phyloP scores from a whole-genome alignment of 2,797 vertebrate genomes.

The Pantherophis alleghaniensis region DNA sequence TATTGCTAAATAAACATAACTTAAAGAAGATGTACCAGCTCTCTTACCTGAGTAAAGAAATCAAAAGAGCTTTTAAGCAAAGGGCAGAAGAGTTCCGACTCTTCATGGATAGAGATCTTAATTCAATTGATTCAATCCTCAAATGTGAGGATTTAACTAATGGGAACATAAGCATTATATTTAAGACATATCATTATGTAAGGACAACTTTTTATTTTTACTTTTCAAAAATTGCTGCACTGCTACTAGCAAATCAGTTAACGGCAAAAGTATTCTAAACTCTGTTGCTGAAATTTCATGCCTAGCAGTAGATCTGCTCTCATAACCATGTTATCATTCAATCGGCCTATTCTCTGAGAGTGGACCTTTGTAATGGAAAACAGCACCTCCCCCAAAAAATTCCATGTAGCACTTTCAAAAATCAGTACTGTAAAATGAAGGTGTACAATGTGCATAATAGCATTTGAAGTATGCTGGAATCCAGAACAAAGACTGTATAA shows the following conservation, averaged over 20 bases:
- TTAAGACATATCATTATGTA: neutral
- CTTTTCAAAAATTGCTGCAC: constrained; percentile 22
- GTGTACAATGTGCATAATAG: neutral
- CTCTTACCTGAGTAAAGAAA: constrained; percentile 24
- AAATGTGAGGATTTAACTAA: neutral
- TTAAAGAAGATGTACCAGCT: constrained; percentile 60
- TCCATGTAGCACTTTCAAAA: neutral
- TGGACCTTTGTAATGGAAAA: fast-evolving
- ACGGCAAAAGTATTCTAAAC: constrained; percentile 2
- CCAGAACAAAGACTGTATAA: neutral
- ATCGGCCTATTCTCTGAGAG: constrained; percentile 3
- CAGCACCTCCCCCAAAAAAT: neutral
- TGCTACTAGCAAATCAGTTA: neutral
- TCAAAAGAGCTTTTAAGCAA: constrained; percentile 20
- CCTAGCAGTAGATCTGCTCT: neutral
- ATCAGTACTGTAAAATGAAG: neutral
- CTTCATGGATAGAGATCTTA: neutral
- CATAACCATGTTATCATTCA: neutral
- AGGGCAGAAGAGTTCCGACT: neutral
- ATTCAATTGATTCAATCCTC: no score
- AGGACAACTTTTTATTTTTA: neutral
- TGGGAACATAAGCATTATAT: neutral
- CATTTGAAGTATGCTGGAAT: neutral
- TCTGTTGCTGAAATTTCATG: neutral
- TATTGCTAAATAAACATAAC: constrained; percentile 79